Evolutionary conservation across 2,797 vertebrate species (phyloP).

Genomic region (Ctenochaetus hawaiiensis): DNA sequence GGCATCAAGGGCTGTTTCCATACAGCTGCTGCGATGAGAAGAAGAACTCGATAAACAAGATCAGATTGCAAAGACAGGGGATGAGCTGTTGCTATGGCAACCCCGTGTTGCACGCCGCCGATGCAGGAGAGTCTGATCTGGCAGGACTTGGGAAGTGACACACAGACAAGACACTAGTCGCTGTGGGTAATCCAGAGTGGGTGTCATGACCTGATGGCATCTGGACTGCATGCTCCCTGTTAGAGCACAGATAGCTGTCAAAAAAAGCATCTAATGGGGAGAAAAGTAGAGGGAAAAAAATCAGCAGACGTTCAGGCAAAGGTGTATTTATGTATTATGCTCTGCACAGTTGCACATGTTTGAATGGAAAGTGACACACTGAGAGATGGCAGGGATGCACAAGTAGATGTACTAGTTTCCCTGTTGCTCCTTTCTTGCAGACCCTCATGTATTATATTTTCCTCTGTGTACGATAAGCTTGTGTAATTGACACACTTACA

Average conservation of each 20-base stretch:
- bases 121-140: conserved; percentile 54
- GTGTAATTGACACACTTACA: conserved; percentile 26
- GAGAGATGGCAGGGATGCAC: neutral
- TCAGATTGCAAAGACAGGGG: conserved; percentile 73
- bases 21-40: conserved; percentile 59
- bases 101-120: conserved; percentile 40
- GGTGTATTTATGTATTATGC: neutral
- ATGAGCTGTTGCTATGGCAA: conserved; percentile 74
- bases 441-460: neutral
- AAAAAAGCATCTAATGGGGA: conserved; percentile 17
- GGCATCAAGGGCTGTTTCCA: conserved; percentile 58
- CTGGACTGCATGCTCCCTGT: conserved; percentile 9
- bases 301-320: conserved; percentile 5
- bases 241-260: conserved; percentile 7
- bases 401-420: neutral
- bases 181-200: conserved; percentile 39
- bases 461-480: conserved; percentile 4
- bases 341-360: neutral
- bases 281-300: neutral
- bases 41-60: conserved; percentile 76
- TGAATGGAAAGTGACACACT: no score
- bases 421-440: neutral
- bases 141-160: conserved; percentile 53
- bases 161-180: conserved; percentile 46
- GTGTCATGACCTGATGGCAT: conserved; percentile 53